Evolutionary conservation across 2,113 vertebrate genomes (phyloP).

Genomic region (Blennius ocellaris): DNA sequence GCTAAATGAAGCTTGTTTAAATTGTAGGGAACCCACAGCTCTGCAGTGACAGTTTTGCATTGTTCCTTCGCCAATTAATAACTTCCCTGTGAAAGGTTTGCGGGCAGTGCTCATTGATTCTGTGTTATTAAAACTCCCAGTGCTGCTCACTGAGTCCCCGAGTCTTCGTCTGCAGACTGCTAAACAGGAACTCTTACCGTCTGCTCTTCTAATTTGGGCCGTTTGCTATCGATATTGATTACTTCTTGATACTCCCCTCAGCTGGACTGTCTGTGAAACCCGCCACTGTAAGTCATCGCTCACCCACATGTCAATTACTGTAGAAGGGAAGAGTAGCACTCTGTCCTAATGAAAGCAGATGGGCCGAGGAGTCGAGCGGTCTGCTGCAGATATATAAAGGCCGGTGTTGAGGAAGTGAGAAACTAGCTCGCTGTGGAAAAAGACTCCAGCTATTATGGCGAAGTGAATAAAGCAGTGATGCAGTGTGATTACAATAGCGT

Average conservation of each 20-base stretch:
- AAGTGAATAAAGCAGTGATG: conserved; percentile 18
- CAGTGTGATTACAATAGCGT: conserved; percentile 11
- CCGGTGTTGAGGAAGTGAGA: conserved; percentile 8
- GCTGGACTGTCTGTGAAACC: conserved; percentile 62
- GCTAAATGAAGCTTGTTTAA: conserved; percentile 60
- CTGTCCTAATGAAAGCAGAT: conserved; percentile 75
- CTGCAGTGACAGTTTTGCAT: conserved; percentile 65
- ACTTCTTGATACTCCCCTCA: conserved; percentile 77
- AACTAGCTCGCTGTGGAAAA: conserved; percentile 8
- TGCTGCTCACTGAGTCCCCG: conserved; percentile 49
- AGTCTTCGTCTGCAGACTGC: conserved; percentile 61
- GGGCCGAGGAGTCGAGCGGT: conserved; percentile 59
- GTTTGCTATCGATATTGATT: conserved; percentile 81
- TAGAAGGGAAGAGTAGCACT: conserved; percentile 59
- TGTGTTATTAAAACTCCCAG: conserved; percentile 73
- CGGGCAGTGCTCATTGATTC: conserved; percentile 70
- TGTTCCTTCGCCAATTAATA: conserved; percentile 79
- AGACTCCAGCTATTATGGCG: not conserved
- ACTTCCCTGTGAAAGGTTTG: conserved; percentile 72
- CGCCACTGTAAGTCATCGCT: conserved; percentile 78
- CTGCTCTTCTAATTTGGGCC: conserved; percentile 68
- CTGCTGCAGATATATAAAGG: conserved; percentile 41
- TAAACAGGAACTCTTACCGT: conserved; percentile 63
- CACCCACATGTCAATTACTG: conserved; percentile 80
- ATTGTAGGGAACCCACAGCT: conserved; percentile 60